Evolutionary conservation across 2,797 vertebrate genomes (phyloP), one percentile per base, ranked within the genome.

Genomic region (Chrysocyon brachyurus): DNA sequence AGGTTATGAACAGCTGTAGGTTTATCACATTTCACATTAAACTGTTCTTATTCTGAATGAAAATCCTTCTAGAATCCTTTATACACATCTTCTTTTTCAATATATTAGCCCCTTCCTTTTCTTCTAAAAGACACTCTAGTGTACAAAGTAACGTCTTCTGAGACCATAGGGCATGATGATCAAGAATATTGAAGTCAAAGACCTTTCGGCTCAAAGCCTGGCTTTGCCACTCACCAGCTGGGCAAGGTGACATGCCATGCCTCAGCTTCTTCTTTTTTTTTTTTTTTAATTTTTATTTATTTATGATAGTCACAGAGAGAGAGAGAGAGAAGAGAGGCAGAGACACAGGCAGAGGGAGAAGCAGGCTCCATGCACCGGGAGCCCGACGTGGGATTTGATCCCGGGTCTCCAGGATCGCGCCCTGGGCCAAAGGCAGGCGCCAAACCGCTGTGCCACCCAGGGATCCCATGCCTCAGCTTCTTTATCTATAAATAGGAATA

Each of bases 11-110:
- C 3, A 70, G 56, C 46, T 84, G 4, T 91, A 78, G 54, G 14
- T 33, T 88, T 68, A 91, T n/a, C 9, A 56, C 26, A 77, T 14
- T 64, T 56, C 82, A 59, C 36, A 61, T 36, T 66, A 72, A 94
- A 66, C 6, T 49, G 22, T 72, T 95, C 96, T 93, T 85, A 52
- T 73, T 96, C 54, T 93, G 40, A 21, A 89, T 46, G 61, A 85
- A 93, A 91, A 63, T 72, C 19, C 93, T 91, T 93, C 84, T 81
- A 90, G 66, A 86, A 84, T n/a, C 52, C 87, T 22, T 10, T 49
- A 31, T 24, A 83, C 83, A 31, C 2, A 91, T 52, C n/a, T 59
- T 66, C 49, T 56, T 91, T 83, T 82, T 89, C 40, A 87, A 33
- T 90, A 72, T 52, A 73, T 78, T 68, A 73, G 10, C 12, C 7